Conservation (phyloP, 2,888 invertebrate species). For the Lasius platythorax region DNA sequence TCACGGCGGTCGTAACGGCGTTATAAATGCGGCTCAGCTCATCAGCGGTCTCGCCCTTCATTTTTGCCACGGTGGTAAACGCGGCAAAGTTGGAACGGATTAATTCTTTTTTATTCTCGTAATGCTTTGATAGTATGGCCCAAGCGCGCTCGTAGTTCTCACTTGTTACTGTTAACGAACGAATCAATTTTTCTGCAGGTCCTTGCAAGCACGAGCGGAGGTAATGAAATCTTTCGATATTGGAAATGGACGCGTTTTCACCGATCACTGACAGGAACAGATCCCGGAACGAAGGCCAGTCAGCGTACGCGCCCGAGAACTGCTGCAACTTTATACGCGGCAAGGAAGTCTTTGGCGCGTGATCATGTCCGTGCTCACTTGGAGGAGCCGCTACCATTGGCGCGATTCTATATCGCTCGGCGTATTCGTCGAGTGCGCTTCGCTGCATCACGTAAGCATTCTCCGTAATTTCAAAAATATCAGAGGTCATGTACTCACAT, state of each 20-base stretch:
- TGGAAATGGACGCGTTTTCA: background rate
- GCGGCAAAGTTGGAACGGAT: background rate
- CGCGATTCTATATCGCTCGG: no score
- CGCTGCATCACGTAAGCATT: no score
- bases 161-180: background rate
- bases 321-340: no score
- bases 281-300: background rate
- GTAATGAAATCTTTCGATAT: background rate
- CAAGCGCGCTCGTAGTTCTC: no score
- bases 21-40: background rate
- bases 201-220: background rate
- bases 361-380: no score
- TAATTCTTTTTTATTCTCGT: background rate
- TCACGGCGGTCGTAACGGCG: background rate
- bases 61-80: background rate
- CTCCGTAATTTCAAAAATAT: no score
- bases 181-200: background rate
- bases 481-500: no score
- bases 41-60: background rate
- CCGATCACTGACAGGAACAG: background rate
- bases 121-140: background rate
- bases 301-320: no score
- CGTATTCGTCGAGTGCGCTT: no score
- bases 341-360: no score
- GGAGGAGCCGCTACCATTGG: no score